These are phyloP conservation scores for Serinus canaria DNA, from an alignment of 2,113 vertebrate species.

Conservation along the genomic window DNA sequence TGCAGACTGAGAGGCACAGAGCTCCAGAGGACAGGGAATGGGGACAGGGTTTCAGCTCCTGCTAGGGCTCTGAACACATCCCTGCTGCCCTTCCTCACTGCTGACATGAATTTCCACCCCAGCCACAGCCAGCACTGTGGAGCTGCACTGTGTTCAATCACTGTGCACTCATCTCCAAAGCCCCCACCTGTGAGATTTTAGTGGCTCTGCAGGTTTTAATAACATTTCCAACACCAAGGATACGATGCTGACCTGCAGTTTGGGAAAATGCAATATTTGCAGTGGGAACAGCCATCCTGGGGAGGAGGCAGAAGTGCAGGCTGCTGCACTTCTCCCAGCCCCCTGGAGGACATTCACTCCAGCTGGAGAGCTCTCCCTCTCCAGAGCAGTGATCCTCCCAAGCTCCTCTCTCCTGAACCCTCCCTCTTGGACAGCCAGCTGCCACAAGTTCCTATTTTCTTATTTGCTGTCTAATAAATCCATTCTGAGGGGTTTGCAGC, in stretches of 20 bases:
- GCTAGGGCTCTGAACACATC: background rate
- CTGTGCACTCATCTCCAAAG: background rate
- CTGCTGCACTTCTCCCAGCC: background rate
- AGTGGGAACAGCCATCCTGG: accelerated
- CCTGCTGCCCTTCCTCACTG: background rate
- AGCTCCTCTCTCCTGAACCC: background rate
- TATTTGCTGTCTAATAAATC: background rate
- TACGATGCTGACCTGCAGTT: background rate
- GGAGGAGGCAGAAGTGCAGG: background rate
- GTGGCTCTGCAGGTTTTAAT: background rate
- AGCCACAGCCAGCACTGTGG: background rate
- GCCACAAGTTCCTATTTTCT: background rate
- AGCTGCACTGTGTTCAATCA: no score
- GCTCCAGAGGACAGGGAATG: background rate
- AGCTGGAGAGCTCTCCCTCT: background rate
- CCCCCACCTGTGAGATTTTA: background rate
- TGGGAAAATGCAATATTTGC: background rate
- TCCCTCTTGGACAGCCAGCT: background rate
- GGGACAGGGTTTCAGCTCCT: background rate
- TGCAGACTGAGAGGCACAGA: background rate
- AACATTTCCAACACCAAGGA: background rate
- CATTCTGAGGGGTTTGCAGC: background rate
- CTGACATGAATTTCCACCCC: background rate
- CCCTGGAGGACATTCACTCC: background rate
- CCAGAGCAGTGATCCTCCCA: background rate